phyloP scores from a whole-genome alignment of 2,113 vertebrate species.

The Microtus montanus region DNA sequence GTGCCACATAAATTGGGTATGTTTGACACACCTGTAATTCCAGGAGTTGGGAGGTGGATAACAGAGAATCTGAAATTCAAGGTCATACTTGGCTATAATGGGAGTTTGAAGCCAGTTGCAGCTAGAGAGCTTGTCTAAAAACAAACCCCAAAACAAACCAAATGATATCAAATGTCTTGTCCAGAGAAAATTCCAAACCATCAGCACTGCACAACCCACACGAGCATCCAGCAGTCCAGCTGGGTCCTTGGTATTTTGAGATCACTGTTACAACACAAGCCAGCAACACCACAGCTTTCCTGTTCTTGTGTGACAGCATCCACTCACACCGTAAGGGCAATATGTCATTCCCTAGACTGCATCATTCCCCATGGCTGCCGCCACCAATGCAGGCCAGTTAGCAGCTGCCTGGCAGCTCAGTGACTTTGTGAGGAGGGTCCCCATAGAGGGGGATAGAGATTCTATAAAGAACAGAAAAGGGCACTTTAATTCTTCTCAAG shows the following conservation, averaged over 20 bases:
- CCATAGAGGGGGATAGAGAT: background rate
- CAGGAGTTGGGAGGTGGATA: background rate
- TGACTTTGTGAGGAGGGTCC: background rate
- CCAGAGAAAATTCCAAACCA: constrained; percentile 43
- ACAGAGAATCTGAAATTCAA: background rate
- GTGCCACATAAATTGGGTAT: background rate
- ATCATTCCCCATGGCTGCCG: background rate
- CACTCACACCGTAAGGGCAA: background rate
- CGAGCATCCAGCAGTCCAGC: constrained; percentile 39
- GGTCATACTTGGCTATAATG: background rate
- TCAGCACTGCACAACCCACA: constrained; percentile 16
- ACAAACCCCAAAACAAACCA: background rate
- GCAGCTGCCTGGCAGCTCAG: background rate
- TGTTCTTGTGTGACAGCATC: background rate
- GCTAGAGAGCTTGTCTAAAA: background rate
- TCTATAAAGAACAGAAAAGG: constrained; percentile 43
- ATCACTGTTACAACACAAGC: constrained; percentile 54
- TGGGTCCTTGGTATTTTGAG: constrained; percentile 35
- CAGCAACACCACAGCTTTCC: background rate
- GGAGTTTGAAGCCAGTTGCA: background rate
- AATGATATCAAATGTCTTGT: background rate
- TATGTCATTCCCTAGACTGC: background rate
- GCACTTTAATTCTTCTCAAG: constrained; percentile 22
- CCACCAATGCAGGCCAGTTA: background rate
- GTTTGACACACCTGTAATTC: background rate